Percentiles rank a stretch among this genome's conserved stretches.
Evolutionary conservation across 2,797 vertebrate genomes (phyloP).

Genomic region (Tragopan temminckii): DNA sequence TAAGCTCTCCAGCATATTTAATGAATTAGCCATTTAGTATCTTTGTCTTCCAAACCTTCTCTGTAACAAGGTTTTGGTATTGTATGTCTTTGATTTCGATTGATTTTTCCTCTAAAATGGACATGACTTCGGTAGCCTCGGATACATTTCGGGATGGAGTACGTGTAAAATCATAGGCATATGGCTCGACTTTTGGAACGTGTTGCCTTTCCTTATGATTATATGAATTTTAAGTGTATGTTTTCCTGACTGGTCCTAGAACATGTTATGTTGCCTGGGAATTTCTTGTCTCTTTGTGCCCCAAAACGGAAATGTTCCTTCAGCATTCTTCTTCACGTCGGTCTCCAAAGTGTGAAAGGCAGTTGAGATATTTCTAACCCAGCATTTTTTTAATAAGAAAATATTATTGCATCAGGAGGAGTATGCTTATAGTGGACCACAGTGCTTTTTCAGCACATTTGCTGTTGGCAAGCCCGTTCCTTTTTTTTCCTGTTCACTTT

Average conservation of each 20-base stretch:
- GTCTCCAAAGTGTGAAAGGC: neutral
- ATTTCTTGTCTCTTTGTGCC: neutral
- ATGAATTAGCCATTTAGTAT: neutral
- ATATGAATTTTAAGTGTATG: neutral
- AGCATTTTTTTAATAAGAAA: slow-evolving; percentile 35
- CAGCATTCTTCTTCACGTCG: neutral
- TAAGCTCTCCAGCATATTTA: neutral
- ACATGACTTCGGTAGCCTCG: neutral
- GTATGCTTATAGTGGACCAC: slow-evolving; percentile 19
- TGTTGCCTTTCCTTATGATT: neutral
- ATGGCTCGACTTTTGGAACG: neutral
- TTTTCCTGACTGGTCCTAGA: neutral
- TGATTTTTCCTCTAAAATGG: neutral
- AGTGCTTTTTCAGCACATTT: neutral
- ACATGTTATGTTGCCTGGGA: neutral
- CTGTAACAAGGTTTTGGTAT: neutral
- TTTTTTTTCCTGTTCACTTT: neutral
- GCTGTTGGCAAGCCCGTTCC: neutral
- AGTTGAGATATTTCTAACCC: slow-evolving; percentile 21
- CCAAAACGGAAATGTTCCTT: neutral
- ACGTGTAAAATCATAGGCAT: neutral
- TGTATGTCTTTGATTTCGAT: neutral
- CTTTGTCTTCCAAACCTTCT: neutral
- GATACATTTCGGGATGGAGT: neutral
- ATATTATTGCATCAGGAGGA: slow-evolving; percentile 49